Conservation (phyloP, 1,140 invertebrate genomes). For the Zaprionus camerounensis region DNA sequence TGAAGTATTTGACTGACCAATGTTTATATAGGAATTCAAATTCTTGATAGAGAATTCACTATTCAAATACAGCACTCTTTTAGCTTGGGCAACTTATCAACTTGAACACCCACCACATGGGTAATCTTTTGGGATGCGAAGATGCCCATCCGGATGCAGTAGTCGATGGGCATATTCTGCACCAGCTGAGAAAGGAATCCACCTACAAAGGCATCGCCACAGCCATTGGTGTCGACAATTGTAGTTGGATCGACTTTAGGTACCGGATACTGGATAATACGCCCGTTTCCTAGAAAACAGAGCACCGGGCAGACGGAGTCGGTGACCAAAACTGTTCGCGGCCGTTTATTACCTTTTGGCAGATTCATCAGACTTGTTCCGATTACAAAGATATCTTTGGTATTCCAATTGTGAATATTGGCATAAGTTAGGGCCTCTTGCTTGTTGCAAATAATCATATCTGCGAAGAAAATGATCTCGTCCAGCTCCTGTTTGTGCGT, state of each 20-base stretch:
- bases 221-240: slow-evolving; percentile 98
- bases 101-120: slow-evolving; percentile 48
- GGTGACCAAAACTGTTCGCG: slow-evolving; percentile 52
- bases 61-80: slow-evolving; percentile 54
- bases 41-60: not conserved
- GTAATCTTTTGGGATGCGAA: slow-evolving; percentile 60
- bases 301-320: slow-evolving; percentile 54
- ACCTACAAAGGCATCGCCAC: slow-evolving; percentile 99
- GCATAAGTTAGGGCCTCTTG: slow-evolving; percentile 56
- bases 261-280: slow-evolving; percentile 85
- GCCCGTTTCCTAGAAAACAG: slow-evolving; percentile 56
- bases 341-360: slow-evolving; percentile 43
- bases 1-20: no score
- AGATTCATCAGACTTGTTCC: slow-evolving; percentile 42
- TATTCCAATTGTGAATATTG: slow-evolving; percentile 41
- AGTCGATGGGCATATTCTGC: slow-evolving; percentile 86
- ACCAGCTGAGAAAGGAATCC: slow-evolving; percentile 96
- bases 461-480: slow-evolving; percentile 42
- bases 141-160: slow-evolving; percentile 67
- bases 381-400: slow-evolving; percentile 59
- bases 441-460: slow-evolving; percentile 63
- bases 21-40: no score
- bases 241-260: slow-evolving; percentile 87
- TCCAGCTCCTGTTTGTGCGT: slow-evolving; percentile 35
- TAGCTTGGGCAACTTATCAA: slow-evolving; percentile 61